Percentiles rank a stretch among this genome's conserved stretches.
Evolutionary conservation across 2,888 invertebrate genomes (phyloP).

Genomic region (Chaitophorus viminalis): DNA sequence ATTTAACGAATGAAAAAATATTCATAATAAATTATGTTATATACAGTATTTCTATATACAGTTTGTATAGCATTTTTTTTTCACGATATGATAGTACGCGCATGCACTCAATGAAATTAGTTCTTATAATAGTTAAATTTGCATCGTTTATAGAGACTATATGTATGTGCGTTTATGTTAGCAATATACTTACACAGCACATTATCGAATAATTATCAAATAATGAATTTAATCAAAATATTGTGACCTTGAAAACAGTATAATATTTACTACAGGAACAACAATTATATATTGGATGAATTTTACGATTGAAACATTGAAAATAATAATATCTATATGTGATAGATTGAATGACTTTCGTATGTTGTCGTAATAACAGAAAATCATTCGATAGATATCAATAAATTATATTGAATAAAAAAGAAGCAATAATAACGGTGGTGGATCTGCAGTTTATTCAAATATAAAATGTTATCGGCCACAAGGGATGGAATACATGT

Average conservation of each 20-base stretch:
- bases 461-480: neutral
- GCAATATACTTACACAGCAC: neutral
- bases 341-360: neutral
- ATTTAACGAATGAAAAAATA: constrained; percentile 39
- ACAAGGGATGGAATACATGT: neutral
- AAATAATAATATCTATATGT: neutral
- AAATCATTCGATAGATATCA: neutral
- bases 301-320: neutral
- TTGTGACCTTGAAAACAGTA: neutral
- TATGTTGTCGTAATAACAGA: neutral
- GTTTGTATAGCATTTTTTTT: constrained; percentile 16
- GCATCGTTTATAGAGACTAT: neutral
- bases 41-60: neutral
- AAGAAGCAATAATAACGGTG: neutral
- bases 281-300: too few species aligned
- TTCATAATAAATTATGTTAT: constrained; percentile 39
- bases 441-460: too few species aligned
- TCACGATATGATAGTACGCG: neutral
- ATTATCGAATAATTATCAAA: neutral
- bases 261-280: neutral
- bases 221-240: neutral
- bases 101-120: constrained; percentile 34
- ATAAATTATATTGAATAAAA: constrained; percentile 10
- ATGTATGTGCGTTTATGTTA: neutral
- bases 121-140: neutral